Conservation (phyloP, 2,888 invertebrate species). For the Argyra leucocephala region DNA sequence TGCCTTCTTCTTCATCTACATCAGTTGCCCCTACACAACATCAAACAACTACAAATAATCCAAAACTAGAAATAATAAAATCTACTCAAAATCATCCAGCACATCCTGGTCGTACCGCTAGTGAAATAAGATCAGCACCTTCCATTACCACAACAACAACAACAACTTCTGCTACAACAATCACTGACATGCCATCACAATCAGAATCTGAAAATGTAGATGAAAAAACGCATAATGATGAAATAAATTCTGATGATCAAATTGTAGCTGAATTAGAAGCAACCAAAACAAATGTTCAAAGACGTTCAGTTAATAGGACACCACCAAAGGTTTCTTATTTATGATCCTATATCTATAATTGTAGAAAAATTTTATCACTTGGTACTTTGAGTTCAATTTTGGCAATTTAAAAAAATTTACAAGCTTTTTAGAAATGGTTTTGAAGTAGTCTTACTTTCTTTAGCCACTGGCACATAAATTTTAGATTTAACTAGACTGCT, state of each 20-base stretch:
- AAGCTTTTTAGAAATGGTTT: no score
- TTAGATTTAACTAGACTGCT: no score
- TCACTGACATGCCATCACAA: neutral
- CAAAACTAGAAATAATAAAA: no score
- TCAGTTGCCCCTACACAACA: neutral
- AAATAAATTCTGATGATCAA: conserved; percentile 30
- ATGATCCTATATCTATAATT: neutral
- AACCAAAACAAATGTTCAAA: conserved; percentile 33
- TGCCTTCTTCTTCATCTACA: neutral
- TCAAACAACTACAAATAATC: no score
- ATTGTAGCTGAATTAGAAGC: conserved; percentile 32
- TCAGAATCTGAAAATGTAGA: neutral
- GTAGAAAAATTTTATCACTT: neutral
- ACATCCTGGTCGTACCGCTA: neutral
- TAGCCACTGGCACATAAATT: no score
- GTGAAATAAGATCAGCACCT: neutral
- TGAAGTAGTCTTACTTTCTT: no score
- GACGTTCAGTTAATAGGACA: conserved; percentile 33
- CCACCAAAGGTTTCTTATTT: conserved; percentile 35
- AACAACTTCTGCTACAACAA: neutral
- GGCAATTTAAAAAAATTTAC: no score
- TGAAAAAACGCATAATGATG: conserved; percentile 36
- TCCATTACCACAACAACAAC: neutral
- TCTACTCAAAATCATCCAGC: neutral
- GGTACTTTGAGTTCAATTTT: no score